phyloP scores from a whole-genome alignment of 92 coral and sea anemone species.

The Siderastrea siderea region DNA sequence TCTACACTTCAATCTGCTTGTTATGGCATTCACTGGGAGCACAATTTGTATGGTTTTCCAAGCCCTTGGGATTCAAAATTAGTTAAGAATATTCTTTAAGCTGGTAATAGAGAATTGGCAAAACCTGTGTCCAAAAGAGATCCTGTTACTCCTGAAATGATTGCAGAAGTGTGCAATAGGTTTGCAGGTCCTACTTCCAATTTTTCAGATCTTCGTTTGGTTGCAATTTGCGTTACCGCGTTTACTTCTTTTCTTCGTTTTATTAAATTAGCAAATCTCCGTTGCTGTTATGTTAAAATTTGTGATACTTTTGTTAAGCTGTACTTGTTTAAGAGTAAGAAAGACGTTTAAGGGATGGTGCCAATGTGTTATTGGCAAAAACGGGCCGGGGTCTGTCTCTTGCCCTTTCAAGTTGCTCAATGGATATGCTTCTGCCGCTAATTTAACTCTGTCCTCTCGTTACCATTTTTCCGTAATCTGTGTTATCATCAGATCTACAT shows the following conservation, averaged over 20 bases:
- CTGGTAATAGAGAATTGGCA: conserved; percentile 27
- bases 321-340: conserved; percentile 24
- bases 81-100: conserved; percentile 31
- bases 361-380: conserved; percentile 18
- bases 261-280: conserved; percentile 13
- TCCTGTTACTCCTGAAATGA: conserved; percentile 29
- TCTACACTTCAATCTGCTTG: conserved; percentile 54
- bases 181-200: conserved; percentile 13
- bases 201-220: conserved; percentile 29
- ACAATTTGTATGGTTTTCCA: conserved; percentile 44
- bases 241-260: conserved; percentile 10
- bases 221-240: conserved; percentile 20
- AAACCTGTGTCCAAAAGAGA: conserved; percentile 54
- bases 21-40: conserved; percentile 72
- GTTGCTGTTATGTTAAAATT: conserved; percentile 21
- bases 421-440: conserved; percentile 9
- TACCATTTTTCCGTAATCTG: neutral
- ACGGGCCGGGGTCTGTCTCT: conserved; percentile 1
- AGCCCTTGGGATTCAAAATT: conserved; percentile 45
- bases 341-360: conserved; percentile 49
- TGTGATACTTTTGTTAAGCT: conserved; percentile 9
- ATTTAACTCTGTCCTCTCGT: conserved; percentile 1
- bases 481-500: neutral
- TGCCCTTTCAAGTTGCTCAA: neutral
- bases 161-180: conserved; percentile 3